phyloP scores from a whole-genome alignment of 2,888 invertebrate species.

The Conomelus anceps region DNA sequence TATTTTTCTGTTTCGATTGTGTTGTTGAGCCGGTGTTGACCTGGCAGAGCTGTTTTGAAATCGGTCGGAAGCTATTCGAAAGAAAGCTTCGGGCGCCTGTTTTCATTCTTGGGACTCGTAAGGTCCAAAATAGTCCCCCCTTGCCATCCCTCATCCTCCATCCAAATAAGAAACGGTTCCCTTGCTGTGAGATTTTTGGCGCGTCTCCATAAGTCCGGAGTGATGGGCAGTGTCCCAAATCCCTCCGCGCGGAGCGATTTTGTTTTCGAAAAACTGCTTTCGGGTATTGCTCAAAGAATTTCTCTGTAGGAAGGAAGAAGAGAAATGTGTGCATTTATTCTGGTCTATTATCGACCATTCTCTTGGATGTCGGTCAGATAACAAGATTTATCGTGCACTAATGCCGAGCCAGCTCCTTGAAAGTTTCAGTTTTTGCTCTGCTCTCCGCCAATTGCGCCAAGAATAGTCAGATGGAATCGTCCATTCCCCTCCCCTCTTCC shows the following conservation, averaged over 20 bases:
- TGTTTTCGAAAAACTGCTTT: background rate
- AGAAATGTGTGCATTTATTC: background rate
- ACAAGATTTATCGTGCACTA: background rate
- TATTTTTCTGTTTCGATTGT: background rate
- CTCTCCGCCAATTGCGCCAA: background rate
- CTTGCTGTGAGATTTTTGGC: background rate
- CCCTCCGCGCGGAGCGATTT: background rate
- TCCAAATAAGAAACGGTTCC: too few relatives aligned
- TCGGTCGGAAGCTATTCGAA: background rate
- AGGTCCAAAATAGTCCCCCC: background rate
- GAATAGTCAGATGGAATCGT: background rate
- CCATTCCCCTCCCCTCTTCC: background rate
- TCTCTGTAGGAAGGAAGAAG: background rate
- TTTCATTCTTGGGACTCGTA: background rate
- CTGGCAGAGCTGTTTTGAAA: background rate
- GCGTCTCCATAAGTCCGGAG: background rate
- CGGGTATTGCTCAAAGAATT: background rate
- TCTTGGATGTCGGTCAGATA: background rate
- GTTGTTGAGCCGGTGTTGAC: background rate
- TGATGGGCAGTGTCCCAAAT: background rate
- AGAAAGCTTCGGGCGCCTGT: background rate
- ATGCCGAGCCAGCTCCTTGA: background rate
- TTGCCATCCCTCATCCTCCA: background rate
- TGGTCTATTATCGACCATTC: background rate
- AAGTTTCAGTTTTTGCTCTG: background rate